phyloP scores from a whole-genome alignment of 1,140 invertebrate species.

The Drosophila kanapiae region DNA sequence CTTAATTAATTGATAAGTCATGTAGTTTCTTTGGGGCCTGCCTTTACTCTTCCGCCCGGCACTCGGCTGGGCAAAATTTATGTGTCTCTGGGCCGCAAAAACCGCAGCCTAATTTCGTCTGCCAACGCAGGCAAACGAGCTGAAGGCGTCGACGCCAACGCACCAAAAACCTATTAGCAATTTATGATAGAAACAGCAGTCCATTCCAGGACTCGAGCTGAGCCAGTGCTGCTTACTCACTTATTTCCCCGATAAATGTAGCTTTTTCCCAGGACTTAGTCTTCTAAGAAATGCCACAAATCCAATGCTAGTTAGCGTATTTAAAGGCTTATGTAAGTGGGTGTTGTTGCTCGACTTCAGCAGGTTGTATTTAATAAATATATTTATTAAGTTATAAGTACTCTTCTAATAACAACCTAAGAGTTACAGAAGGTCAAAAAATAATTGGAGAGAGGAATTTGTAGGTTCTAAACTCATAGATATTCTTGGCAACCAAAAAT shows the following conservation, averaged over 20 bases:
- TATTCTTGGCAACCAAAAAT: neutral
- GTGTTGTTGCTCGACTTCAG: neutral
- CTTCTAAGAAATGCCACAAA: neutral
- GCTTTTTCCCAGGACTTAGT: neutral
- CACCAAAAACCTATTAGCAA: slow-evolving; percentile 72
- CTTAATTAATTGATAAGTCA: slow-evolving; percentile 79
- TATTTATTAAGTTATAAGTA: no score
- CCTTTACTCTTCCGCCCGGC: slow-evolving; percentile 3
- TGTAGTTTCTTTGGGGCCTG: slow-evolving; percentile 48
- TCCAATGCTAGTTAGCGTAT: no score
- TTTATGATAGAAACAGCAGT: slow-evolving; percentile 59
- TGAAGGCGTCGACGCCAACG: slow-evolving; percentile 49
- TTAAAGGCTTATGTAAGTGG: neutral
- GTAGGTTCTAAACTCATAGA: neutral
- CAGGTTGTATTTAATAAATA: no score
- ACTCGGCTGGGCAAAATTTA: slow-evolving; percentile 46
- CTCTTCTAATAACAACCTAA: no score
- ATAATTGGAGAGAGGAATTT: neutral
- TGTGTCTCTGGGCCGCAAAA: slow-evolving; percentile 65
- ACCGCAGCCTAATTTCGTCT: slow-evolving; percentile 61
- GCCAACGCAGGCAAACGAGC: slow-evolving; percentile 64
- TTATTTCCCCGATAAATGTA: slow-evolving; percentile 5
- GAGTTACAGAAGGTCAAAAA: neutral
- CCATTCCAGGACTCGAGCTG: slow-evolving; percentile 1
- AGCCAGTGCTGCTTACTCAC: slow-evolving; percentile 10